Evolutionary conservation across 2,888 invertebrate species (phyloP).

Genomic region (Chironomus tentans): DNA sequence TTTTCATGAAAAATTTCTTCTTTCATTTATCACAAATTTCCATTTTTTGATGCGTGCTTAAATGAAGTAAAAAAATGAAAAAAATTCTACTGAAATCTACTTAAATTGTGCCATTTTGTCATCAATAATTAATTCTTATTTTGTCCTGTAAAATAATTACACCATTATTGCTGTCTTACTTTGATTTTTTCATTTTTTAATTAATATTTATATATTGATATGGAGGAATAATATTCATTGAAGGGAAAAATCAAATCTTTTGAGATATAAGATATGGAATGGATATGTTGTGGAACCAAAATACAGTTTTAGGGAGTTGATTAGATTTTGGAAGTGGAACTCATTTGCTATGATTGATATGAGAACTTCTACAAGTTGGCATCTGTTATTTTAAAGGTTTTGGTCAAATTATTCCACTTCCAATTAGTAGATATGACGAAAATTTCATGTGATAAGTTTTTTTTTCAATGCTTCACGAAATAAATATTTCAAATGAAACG

Average conservation of each 20-base stretch:
- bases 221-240: background rate
- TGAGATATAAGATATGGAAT: background rate
- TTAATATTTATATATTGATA: background rate
- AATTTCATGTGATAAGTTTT: no score
- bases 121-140: background rate
- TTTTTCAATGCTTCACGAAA: no score
- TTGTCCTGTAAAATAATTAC: conserved; percentile 16
- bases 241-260: background rate
- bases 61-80: background rate
- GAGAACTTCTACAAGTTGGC: no score
- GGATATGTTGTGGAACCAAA: background rate
- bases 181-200: background rate
- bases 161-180: conserved; percentile 9
- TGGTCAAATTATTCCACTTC: no score
- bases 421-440: no score
- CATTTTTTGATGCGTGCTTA: background rate
- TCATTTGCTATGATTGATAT: no score
- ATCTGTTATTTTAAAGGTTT: no score
- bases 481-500: no score
- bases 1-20: no score
- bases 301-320: no score
- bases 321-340: no score
- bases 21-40: background rate
- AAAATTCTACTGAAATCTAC: background rate
- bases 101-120: conserved; percentile 13